phyloP scores from a whole-genome alignment of 2,888 invertebrate genomes.

The Sepiola atlantica region DNA sequence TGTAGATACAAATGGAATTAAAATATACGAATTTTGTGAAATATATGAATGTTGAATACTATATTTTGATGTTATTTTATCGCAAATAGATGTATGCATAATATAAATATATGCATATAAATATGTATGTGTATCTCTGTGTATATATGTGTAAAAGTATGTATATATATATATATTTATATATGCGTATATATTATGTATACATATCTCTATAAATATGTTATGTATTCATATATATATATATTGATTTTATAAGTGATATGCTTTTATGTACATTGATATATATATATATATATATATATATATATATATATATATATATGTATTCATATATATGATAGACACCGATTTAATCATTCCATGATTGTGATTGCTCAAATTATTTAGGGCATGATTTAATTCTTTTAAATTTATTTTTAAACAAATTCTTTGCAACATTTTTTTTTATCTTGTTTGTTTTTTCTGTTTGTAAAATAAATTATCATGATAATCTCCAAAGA shows the following conservation, averaged over 20 bases:
- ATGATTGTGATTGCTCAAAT: constrained; percentile 9
- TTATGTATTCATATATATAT: too few relatives aligned
- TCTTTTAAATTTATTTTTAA: background rate
- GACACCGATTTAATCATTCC: background rate
- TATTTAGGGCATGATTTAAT: background rate
- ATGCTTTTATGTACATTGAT: too few relatives aligned
- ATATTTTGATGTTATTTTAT: too few relatives aligned
- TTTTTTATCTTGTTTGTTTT: background rate
- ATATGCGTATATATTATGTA: too few relatives aligned
- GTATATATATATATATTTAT: too few relatives aligned
- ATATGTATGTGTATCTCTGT: background rate
- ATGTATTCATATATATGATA: too few relatives aligned
- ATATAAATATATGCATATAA: background rate
- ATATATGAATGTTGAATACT: too few relatives aligned
- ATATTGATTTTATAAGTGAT: too few relatives aligned
- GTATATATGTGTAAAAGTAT: background rate
- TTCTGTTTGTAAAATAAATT: background rate
- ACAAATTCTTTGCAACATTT: background rate
- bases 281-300: too few relatives aligned
- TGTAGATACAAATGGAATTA: too few relatives aligned
- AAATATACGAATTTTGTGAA: too few relatives aligned
- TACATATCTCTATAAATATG: background rate
- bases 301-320: too few relatives aligned
- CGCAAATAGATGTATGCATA: background rate
- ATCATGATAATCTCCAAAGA: background rate